Evolutionary conservation across 2,888 invertebrate species (phyloP), one percentile per base, ranked within the genome.

Genomic region (Pyralis farinalis): DNA sequence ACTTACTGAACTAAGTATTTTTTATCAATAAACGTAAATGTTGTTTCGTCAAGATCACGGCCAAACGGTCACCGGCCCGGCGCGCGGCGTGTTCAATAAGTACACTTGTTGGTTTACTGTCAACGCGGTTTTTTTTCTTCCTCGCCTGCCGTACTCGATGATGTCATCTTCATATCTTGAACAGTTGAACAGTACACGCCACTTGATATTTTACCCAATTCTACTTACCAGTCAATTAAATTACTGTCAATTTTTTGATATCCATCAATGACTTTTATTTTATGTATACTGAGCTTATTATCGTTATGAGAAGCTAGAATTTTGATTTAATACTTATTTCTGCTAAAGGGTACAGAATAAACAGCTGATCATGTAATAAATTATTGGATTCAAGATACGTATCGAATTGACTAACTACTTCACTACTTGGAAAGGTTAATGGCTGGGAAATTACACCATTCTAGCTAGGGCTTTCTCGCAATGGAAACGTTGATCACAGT

Each of bases 21-120:
- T 16, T 16, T 16, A 16, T 16, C 16, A 16, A 45, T 37, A 47
- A 55, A 70, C 62, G 65, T 67, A 63, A 60, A 61, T 55, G 59
- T 47, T 56, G 63, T 69, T 75, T 71, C 67, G 67, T 62, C 78
- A 83, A 85, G 83, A 85, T 85, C 86, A 85, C 69, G 83, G 85
- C 75, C 78, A 77, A 57, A 69, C 74, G 79, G 79, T 81, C 82
- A 70, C 68, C 66, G 78, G 66, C 74, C 76, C 63, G 62, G 55
- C 60, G 49, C 53, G 49, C 63, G 62, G 55, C 60, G 49, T 53
- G 49, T 55, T 57, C 53, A 63, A 62, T 69, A 69, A 63, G 69
- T 63, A 67, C n/a, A n/a, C 59, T 65, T 66, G 67, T 70, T 67
- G 55, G 63, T 62, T 61, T 71, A 53, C 59, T 63, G 65, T 67